Conservation (phyloP, 2,888 invertebrate species). For the Drosophila robusta region DNA sequence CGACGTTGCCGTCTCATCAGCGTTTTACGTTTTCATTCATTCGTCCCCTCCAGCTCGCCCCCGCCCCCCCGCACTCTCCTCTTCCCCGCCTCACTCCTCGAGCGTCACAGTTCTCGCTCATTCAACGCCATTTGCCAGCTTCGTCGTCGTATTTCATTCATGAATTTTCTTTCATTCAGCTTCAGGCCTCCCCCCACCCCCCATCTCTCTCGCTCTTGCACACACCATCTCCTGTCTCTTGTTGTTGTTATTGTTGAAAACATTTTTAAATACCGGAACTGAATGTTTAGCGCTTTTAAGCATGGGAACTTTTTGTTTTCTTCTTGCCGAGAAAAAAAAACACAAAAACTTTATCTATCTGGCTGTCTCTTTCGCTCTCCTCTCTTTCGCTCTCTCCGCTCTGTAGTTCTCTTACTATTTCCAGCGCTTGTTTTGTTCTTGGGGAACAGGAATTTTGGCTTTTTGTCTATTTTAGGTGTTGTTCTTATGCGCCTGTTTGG, state of each 20-base stretch:
- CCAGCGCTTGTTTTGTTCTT: slow-evolving; percentile 34
- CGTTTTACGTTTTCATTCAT: slow-evolving; percentile 74
- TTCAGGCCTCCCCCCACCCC: slow-evolving; percentile 32
- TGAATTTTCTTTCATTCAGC: slow-evolving; percentile 80
- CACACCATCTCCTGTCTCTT: slow-evolving; percentile 20
- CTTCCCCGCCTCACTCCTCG: slow-evolving; percentile 14
- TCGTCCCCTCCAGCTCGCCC: slow-evolving; percentile 32
- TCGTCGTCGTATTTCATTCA: slow-evolving; percentile 76
- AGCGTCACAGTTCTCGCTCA: slow-evolving; percentile 36
- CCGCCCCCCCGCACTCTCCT: slow-evolving; percentile 3
- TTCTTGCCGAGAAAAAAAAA: slow-evolving; percentile 40
- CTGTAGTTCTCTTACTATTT: slow-evolving; percentile 12
- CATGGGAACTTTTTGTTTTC: slow-evolving; percentile 81
- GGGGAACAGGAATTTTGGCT: slow-evolving; percentile 56
- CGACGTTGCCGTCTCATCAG: slow-evolving; percentile 50
- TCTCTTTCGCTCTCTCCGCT: no score
- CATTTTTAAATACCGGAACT: slow-evolving; percentile 83
- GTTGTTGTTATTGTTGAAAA: slow-evolving; percentile 74
- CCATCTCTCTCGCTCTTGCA: slow-evolving; percentile 6
- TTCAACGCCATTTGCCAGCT: slow-evolving; percentile 49
- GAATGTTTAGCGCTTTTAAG: slow-evolving; percentile 82
- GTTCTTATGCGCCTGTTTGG: slow-evolving; percentile 41
- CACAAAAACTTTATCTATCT: slow-evolving; percentile 29
- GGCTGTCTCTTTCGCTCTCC: slow-evolving; percentile 22
- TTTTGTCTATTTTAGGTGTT: slow-evolving; percentile 73